Evolutionary conservation across 2,888 invertebrate species (phyloP), one percentile per base, ranked within the genome.

Genomic region (Caenorhabditis sp.): DNA sequence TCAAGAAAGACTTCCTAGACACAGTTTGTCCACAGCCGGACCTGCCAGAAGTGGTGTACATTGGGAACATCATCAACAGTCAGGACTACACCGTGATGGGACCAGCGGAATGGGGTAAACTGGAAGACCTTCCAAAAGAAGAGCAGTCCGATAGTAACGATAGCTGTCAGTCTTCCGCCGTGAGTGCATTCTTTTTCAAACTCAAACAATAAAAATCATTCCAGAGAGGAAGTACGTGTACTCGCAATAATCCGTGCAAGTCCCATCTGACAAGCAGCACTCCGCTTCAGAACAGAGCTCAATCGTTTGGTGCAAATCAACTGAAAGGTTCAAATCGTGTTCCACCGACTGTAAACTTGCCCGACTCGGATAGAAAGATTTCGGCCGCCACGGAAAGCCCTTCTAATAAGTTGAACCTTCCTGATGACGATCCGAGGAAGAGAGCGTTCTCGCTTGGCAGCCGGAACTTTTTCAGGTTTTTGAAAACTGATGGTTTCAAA

Each of bases 391-490:
- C 32, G 9, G 52, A 52, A 17, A 24, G 46, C 20, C 13, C 39
- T 1, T 39, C 66, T 0, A 55, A 56, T 7, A 72, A 50, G 20
- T 48, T 79, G n/a, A 59, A 59, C 5, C 58, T 66, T 8, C 78
- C 81, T 9, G 39, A 56, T n/a, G 85, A 84, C 9, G 85, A 83
- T 35, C 72, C 82, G 3, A 50, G 86, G 20, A 81, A 84, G 59
- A 52, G 86, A 39, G 83, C 86, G 5, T 85, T 86, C 59, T 86
- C 86, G 7, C 71, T 86, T 15, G 86, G 86, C 17, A 83, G 82
- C 53, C 79, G 81, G 17, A 59, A 56, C 27, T 83, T 84, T 65
- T 73, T 85, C 56, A 76, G 72, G 85, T 85, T 62, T 50, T n/a
- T n/a, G n/a, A n/a, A n/a, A n/a, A n/a, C n/a, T n/a, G n/a, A n/a